These are phyloP conservation scores for Pantherophis vulpinus DNA, from an alignment of 2,797 vertebrate genomes.

Conservation along the genomic window DNA sequence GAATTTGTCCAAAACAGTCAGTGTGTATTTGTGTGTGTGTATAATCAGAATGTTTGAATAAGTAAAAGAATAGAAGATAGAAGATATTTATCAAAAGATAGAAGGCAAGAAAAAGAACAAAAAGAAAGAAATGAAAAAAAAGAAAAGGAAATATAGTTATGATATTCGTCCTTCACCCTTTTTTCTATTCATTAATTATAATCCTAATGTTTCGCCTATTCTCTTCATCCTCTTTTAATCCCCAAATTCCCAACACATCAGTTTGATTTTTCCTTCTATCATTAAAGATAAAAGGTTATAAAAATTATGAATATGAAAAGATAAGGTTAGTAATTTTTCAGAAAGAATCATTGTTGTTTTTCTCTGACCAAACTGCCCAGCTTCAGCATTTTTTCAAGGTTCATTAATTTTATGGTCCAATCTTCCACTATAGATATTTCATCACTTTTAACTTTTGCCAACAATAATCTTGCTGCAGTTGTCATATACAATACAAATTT, in stretches of 20 bases:
- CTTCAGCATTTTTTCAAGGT: background rate
- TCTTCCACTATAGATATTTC: background rate
- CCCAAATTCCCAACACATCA: background rate
- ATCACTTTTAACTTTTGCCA: background rate
- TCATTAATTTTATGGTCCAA: background rate
- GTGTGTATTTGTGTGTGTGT: background rate
- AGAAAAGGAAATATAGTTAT: background rate
- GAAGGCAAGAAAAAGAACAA: background rate
- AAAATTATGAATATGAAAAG: background rate
- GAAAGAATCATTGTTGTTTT: background rate
- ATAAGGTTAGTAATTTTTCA: background rate
- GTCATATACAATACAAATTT: background rate
- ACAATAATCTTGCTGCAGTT: background rate
- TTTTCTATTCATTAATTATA: background rate
- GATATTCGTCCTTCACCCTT: background rate
- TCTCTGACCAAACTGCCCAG: background rate
- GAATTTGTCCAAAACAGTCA: background rate
- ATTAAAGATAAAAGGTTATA: background rate
- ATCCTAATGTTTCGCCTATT: background rate
- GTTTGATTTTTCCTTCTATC: background rate
- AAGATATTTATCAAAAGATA: background rate
- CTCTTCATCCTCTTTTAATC: background rate
- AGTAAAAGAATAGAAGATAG: background rate
- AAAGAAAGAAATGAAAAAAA: background rate
- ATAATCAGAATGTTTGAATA: background rate